A percentile compares a stretch with the other conserved stretches of the same genome.
Conservation (phyloP, 2,888 invertebrate genomes). For the Pelosia muscerda region DNA sequence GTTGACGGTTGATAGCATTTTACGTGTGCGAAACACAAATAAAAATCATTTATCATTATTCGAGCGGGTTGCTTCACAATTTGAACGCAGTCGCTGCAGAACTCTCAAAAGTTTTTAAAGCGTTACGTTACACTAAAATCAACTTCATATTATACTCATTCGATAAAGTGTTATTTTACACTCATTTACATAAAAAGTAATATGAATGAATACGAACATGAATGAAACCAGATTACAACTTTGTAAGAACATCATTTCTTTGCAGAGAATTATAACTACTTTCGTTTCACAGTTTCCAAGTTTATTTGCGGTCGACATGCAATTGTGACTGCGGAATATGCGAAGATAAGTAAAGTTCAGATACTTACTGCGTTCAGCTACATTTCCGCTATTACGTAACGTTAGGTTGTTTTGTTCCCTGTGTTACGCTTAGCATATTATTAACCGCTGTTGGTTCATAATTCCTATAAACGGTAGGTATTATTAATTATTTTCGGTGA, state of each 20-base stretch:
- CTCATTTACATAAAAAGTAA: too few relatives aligned
- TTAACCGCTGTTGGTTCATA: conserved; percentile 19
- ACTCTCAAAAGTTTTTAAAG: too few relatives aligned
- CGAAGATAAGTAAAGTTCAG: conserved; percentile 30
- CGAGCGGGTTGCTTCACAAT: too few relatives aligned
- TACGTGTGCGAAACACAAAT: too few relatives aligned
- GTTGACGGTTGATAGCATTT: too few relatives aligned
- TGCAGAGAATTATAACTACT: conserved; percentile 12
- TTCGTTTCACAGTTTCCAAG: conserved; percentile 43
- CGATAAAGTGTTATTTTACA: too few relatives aligned
- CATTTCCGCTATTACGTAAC: conserved; percentile 46
- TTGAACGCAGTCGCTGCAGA: too few relatives aligned
- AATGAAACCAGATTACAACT: neutral
- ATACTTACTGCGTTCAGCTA: conserved; percentile 17
- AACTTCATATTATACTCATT: too few relatives aligned
- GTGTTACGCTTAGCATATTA: conserved; percentile 31
- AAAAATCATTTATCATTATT: too few relatives aligned
- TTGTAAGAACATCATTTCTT: neutral
- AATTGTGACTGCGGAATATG: conserved; percentile 17
- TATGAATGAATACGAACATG: neutral
- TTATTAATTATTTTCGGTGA: neutral
- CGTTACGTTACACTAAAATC: too few relatives aligned
- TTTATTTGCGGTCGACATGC: conserved; percentile 37
- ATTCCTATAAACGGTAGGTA: neutral
- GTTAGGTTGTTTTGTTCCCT: conserved; percentile 21